Evolutionary conservation across 2,888 invertebrate species (phyloP), one percentile per base, ranked within the genome.

Genomic region (Pycnomerus fuliginosus): DNA sequence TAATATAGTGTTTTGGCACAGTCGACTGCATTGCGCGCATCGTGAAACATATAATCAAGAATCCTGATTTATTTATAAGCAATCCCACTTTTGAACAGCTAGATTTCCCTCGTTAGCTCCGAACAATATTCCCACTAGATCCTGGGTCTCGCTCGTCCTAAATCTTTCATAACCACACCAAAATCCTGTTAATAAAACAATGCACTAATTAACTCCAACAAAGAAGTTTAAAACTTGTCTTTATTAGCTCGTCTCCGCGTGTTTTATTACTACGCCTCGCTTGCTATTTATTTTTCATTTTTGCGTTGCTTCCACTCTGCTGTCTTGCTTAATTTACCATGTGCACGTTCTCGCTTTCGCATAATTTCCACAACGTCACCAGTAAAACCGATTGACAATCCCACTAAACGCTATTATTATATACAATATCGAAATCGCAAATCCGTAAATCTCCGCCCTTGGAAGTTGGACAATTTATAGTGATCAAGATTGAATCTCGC

Each of bases 41-140:
- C n/a, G n/a, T n/a, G n/a, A n/a, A n/a, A n/a, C n/a, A n/a, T n/a
- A 55, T 55, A 59, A 58, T 59, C 56, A 60, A 56, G 53, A 40
- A 50, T 43, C 41, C 38, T 60, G 55, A 60, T 60, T 60, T 60
- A 60, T 60, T 60, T 56, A 60, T 55, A 55, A 57, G 53, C 56
- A 58, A 58, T 58, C 49, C 57, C 51, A 58, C 55, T 58, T 53
- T 49, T 50, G 37, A 48, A 52, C 56, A 46, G 54, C 53, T 56
- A 58, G 56, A 60, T 60, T 60, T 60, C 60, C 58, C 58, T 53
- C 47, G 55, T 55, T 52, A 54, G 44, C 36, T 16, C 24, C 38
- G 39, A 27, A 40, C 49, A 34, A 24, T 39, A 24, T 31, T n/a
- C 32, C 25, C 27, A 20, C 27, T 28, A 33, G 28, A 37, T 49